Evolutionary conservation across 2,113 vertebrate species (phyloP).

Genomic region (Anhinga anhinga): DNA sequence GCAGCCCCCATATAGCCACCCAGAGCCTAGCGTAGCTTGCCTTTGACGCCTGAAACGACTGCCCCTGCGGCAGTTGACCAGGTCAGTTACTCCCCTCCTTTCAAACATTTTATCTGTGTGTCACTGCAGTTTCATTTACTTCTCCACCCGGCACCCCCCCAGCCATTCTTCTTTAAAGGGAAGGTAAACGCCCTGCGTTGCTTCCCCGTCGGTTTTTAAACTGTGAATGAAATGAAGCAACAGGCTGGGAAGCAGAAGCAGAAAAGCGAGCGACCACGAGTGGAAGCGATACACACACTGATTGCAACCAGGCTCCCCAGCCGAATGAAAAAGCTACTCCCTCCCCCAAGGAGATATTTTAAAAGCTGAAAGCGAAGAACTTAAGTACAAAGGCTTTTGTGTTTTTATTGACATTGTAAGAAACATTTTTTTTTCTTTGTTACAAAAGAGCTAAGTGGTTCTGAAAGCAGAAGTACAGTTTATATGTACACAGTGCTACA

Average conservation of each 20-base stretch:
- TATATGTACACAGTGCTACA: slow-evolving; percentile 74
- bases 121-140: not conserved
- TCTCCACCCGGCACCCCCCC: not conserved
- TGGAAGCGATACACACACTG: not conserved
- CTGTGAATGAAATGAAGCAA: not conserved
- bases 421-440: slow-evolving; percentile 90
- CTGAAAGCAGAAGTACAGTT: slow-evolving; percentile 81
- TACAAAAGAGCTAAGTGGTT: slow-evolving; percentile 95
- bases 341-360: not conserved
- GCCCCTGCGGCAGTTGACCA: not conserved
- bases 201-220: not conserved
- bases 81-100: not conserved
- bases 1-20: not conserved
- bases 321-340: not conserved
- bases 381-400: slow-evolving; percentile 84
- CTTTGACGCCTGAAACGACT: not conserved
- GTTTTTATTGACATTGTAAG: slow-evolving; percentile 99
- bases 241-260: not conserved
- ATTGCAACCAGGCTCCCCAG: not conserved
- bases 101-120: not conserved
- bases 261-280: not conserved
- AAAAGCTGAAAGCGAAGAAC: slow-evolving; percentile 16
- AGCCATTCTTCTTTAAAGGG: not conserved
- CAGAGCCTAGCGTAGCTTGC: not conserved
- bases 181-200: not conserved